phyloP scores from a whole-genome alignment of 2,113 vertebrate genomes.

The Elaphurus davidianus region DNA sequence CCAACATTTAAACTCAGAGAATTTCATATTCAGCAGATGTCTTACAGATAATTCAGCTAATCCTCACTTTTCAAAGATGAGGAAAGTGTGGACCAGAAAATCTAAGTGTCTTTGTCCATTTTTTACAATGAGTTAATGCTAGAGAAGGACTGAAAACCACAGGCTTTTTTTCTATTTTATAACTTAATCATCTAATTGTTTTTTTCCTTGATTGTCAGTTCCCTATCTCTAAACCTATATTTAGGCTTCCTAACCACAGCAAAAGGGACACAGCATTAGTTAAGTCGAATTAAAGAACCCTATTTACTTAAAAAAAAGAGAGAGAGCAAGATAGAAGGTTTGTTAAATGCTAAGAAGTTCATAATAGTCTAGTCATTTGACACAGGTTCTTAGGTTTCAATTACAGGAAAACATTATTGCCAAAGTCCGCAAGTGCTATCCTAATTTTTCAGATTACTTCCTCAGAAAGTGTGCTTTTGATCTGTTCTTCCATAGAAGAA shows the following conservation, averaged over 20 bases:
- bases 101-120: neutral
- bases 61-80: neutral
- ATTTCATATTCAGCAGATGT: neutral
- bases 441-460: constrained; percentile 88
- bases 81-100: neutral
- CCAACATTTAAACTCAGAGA: neutral
- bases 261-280: constrained; percentile 72
- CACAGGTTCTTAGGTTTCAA: constrained; percentile 77
- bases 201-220: constrained; percentile 48
- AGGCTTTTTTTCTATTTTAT: neutral
- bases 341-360: constrained; percentile 80
- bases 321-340: constrained; percentile 54
- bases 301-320: constrained; percentile 58
- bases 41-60: neutral
- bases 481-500: constrained; percentile 84
- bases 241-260: constrained; percentile 71
- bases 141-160: neutral
- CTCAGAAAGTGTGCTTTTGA: constrained; percentile 83
- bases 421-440: constrained; percentile 80
- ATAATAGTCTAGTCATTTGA: constrained; percentile 75
- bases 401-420: constrained; percentile 78
- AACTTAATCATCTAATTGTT: constrained; percentile 36
- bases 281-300: constrained; percentile 72
- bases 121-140: neutral
- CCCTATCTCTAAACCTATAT: constrained; percentile 26